Evolutionary conservation across 2,797 vertebrate genomes (phyloP).

Genomic region (Chaenodraco wilsoni): DNA sequence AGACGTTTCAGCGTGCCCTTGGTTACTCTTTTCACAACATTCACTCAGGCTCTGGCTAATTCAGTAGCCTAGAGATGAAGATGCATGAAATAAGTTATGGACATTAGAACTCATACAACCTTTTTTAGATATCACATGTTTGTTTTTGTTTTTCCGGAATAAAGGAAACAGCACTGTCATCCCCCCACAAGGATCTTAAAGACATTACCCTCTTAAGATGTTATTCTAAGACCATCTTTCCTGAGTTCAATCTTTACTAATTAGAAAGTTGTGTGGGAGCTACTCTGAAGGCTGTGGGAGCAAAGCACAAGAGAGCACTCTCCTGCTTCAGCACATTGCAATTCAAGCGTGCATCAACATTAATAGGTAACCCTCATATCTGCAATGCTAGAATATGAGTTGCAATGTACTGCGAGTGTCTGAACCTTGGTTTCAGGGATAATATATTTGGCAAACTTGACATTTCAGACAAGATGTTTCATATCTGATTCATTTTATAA

Average conservation of each 20-base stretch:
- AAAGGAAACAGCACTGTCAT: not conserved
- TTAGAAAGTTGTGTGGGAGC: constrained; percentile 48
- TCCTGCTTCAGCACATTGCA: constrained; percentile 28
- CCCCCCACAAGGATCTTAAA: not conserved
- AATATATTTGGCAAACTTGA: constrained; percentile 10
- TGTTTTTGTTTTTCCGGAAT: constrained; percentile 12
- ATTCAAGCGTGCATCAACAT: constrained; percentile 9
- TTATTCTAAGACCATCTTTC: constrained; percentile 7
- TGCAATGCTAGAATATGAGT: constrained; percentile 5
- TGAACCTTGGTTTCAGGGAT: constrained; percentile 15
- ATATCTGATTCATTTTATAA: constrained; percentile 6
- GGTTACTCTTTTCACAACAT: constrained; percentile 24
- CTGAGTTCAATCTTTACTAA: constrained; percentile 20
- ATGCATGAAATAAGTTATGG: not conserved
- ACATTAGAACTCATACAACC: not conserved
- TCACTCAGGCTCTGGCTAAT: constrained; percentile 12
- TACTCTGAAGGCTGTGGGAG: constrained; percentile 15
- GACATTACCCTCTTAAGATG: not conserved
- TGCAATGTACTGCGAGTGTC: not conserved
- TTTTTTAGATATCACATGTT: not conserved
- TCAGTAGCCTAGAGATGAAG: not conserved
- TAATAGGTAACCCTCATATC: constrained; percentile 10
- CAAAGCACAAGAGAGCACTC: constrained; percentile 3
- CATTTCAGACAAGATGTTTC: not conserved
- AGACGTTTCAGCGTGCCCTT: constrained; percentile 29